Conservation (phyloP, 1,140 invertebrate genomes). For the Monochamus saltuarius region DNA sequence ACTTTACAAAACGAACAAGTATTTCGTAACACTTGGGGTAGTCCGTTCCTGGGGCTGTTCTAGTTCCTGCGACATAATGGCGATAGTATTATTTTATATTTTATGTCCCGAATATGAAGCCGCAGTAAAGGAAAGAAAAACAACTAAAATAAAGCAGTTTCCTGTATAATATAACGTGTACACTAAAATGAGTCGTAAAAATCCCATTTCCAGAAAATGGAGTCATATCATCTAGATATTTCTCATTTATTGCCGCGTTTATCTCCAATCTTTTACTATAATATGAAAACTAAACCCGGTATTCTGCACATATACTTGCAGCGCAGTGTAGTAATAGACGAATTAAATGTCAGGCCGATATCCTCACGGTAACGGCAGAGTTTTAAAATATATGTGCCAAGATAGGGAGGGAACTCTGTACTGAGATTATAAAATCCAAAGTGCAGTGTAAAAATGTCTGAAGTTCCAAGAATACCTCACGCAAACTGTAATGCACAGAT, state of each 20-base stretch:
- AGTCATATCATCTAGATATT: slow-evolving; percentile 39
- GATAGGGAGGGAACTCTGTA: too few relatives aligned
- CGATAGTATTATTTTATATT: background rate
- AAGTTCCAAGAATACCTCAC: too few relatives aligned
- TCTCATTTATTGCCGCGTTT: slow-evolving; percentile 38
- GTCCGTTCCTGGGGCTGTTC: too few relatives aligned
- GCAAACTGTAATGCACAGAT: too few relatives aligned
- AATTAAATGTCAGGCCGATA: slow-evolving; percentile 5
- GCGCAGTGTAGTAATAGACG: slow-evolving; percentile 1
- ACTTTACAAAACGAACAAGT: too few relatives aligned
- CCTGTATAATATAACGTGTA: slow-evolving; percentile 33
- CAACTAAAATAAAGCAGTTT: slow-evolving; percentile 20
- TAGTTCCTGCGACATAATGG: too few relatives aligned
- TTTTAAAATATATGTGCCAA: too few relatives aligned
- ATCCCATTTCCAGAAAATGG: slow-evolving; percentile 39
- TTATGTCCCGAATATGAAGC: slow-evolving; percentile 3
- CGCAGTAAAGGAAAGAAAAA: slow-evolving; percentile 4
- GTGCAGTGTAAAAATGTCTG: too few relatives aligned
- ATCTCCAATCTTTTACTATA: slow-evolving; percentile 27
- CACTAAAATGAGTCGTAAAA: slow-evolving; percentile 36
- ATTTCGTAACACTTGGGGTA: too few relatives aligned
- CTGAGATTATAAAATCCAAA: too few relatives aligned
- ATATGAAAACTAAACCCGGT: slow-evolving; percentile 9
- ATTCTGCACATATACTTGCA: background rate
- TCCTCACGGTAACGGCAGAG: background rate